phyloP scores from a whole-genome alignment of 2,888 invertebrate genomes.

The Ceraclea dissimilis region DNA sequence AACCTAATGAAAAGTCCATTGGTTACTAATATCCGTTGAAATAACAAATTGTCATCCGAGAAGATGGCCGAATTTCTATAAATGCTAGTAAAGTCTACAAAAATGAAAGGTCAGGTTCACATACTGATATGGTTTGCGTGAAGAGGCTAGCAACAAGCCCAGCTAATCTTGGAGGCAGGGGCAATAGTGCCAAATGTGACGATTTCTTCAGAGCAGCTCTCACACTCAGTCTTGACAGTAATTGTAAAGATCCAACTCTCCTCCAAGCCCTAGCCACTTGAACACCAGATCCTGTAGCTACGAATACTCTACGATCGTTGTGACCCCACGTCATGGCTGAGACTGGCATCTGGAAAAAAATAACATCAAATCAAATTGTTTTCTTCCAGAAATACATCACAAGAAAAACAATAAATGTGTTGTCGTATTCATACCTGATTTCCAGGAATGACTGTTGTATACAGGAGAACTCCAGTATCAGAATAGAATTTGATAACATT shows the following conservation, averaged over 20 bases:
- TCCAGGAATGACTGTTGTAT: slow-evolving; percentile 71
- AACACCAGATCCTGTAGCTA: slow-evolving; percentile 84
- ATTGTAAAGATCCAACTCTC: slow-evolving; percentile 82
- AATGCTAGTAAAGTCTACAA: too few species aligned
- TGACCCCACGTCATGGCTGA: slow-evolving; percentile 98
- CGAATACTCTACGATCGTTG: slow-evolving; percentile 90
- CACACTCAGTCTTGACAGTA: slow-evolving; percentile 77
- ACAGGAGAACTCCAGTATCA: slow-evolving; percentile 73
- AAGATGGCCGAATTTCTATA: too few species aligned
- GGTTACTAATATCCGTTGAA: too few species aligned
- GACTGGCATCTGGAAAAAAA: slow-evolving; percentile 60
- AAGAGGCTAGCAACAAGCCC: slow-evolving; percentile 80
- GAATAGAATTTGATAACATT: slow-evolving; percentile 90
- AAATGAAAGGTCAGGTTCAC: too few species aligned
- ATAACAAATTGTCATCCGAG: too few species aligned
- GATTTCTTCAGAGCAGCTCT: slow-evolving; percentile 70
- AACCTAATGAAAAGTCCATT: too few species aligned
- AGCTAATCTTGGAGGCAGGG: slow-evolving; percentile 80
- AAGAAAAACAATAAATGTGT: too few species aligned
- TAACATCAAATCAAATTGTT: too few species aligned
- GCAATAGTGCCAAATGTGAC: slow-evolving; percentile 66
- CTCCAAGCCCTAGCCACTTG: slow-evolving; percentile 92
- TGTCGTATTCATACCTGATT: slow-evolving; percentile 53
- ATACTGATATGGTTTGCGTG: slow-evolving; percentile 88
- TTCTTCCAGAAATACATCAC: not conserved